A percentile compares a stretch with the other conserved stretches of the same genome.
Evolutionary conservation across 1,140 invertebrate genomes (phyloP).

Genomic region (Akabosia matsudoensis): DNA sequence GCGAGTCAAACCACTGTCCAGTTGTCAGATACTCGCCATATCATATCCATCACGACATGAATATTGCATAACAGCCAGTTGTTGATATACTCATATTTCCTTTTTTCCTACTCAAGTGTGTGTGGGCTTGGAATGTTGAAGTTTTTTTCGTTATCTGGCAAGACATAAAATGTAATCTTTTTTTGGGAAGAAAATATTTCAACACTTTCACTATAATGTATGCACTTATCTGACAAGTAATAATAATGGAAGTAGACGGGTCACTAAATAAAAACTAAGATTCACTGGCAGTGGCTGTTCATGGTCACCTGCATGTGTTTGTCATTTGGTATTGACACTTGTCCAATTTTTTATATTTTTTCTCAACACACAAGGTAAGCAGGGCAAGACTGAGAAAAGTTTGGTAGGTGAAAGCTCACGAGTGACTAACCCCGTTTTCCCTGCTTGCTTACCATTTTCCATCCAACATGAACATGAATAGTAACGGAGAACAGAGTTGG

Average conservation of each 20-base stretch:
- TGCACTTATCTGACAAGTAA: neutral
- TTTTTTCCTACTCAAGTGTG: neutral
- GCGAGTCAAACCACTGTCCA: neutral
- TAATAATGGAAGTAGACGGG: conserved; percentile 2
- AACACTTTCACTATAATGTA: too few relatives aligned
- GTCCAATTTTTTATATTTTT: neutral
- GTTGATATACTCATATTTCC: neutral
- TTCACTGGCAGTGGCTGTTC: neutral
- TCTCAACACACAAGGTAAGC: too few relatives aligned
- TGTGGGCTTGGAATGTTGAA: too few relatives aligned
- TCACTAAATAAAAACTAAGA: neutral
- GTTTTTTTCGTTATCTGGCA: too few relatives aligned
- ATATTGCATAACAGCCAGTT: neutral
- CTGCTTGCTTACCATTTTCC: neutral
- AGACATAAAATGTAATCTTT: too few relatives aligned
- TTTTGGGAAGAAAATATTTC: too few relatives aligned
- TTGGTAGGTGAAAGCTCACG: conserved; percentile 16
- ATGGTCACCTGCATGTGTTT: conserved; percentile 4
- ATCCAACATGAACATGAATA: too few relatives aligned
- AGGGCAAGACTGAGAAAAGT: conserved; percentile 13
- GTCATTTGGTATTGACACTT: conserved; percentile 1
- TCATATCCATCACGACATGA: neutral
- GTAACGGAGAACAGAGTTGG: too few relatives aligned
- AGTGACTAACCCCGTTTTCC: conserved; percentile 19
- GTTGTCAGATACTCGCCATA: neutral